Evolutionary conservation across 2,888 invertebrate genomes (phyloP).

Genomic region (Drosophila monieri): DNA sequence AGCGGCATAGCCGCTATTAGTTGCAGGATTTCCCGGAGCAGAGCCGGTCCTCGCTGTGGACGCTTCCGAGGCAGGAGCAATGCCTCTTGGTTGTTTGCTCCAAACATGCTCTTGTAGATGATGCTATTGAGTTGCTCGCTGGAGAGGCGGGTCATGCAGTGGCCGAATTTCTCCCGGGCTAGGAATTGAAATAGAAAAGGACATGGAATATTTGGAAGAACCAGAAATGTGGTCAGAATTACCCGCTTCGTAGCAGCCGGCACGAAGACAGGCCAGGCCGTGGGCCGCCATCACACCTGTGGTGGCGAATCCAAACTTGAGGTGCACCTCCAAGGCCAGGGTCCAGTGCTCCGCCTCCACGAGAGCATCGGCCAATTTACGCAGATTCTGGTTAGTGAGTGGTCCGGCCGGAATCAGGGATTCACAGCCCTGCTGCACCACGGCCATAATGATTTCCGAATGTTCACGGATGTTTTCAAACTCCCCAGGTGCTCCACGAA

Average conservation of each 20-base stretch:
- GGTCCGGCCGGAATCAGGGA: slow-evolving; percentile 81
- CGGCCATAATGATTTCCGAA: slow-evolving; percentile 86
- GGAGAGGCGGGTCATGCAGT: slow-evolving; percentile 81
- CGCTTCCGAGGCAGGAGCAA: slow-evolving; percentile 80
- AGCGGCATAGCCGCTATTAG: slow-evolving; percentile 86
- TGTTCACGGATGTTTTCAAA: slow-evolving; percentile 88
- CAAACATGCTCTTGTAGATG: slow-evolving; percentile 68
- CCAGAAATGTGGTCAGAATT: slow-evolving; percentile 29
- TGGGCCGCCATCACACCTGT: slow-evolving; percentile 93
- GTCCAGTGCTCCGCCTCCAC: slow-evolving; percentile 94
- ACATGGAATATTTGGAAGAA: neutral
- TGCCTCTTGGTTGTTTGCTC: slow-evolving; percentile 20
- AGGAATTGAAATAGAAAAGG: neutral
- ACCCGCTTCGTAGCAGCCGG: slow-evolving; percentile 91
- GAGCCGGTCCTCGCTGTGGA: slow-evolving; percentile 87
- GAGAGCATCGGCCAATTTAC: slow-evolving; percentile 89
- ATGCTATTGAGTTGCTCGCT: slow-evolving; percentile 70
- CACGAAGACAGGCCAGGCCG: slow-evolving; percentile 92
- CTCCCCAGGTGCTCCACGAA: slow-evolving; percentile 83
- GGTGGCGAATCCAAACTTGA: slow-evolving; percentile 92
- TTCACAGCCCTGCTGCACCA: slow-evolving; percentile 85
- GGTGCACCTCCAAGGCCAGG: slow-evolving; percentile 92
- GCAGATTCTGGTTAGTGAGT: slow-evolving; percentile 85
- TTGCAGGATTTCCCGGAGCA: slow-evolving; percentile 89
- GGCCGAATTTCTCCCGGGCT: slow-evolving; percentile 83